Conservation (phyloP, 2,797 vertebrate genomes). For the Rachycentron canadum region DNA sequence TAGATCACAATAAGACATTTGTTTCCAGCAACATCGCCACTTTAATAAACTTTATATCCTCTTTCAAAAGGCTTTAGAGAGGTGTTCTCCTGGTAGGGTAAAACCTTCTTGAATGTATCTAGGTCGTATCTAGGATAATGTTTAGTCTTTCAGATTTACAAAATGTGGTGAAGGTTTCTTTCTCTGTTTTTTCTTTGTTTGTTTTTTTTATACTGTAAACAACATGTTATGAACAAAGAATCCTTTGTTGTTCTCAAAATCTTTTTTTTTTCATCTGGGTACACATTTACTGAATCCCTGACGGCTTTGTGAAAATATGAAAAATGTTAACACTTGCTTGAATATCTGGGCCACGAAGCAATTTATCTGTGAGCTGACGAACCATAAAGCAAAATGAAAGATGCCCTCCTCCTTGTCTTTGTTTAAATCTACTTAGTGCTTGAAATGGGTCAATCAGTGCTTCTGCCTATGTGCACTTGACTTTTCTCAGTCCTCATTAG, state of each 20-base stretch:
- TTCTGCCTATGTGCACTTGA: conserved; percentile 1
- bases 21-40: neutral
- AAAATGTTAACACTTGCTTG: neutral
- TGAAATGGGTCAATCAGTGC: conserved; percentile 22
- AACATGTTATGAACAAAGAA: neutral
- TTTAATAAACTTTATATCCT: conserved; percentile 4
- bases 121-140: neutral
- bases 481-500: conserved; percentile 14
- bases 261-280: neutral
- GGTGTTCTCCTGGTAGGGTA: neutral
- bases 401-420: neutral
- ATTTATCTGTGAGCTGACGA: neutral
- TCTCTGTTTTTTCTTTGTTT: conserved; percentile 1
- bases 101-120: neutral
- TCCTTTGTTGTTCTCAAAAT: neutral
- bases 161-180: neutral
- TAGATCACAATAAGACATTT: conserved; percentile 2
- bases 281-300: neutral
- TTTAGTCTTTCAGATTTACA: neutral
- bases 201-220: neutral
- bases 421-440: neutral
- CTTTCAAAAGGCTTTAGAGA: no score
- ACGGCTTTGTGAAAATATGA: neutral
- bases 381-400: conserved; percentile 3
- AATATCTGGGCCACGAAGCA: neutral